Base-by-base conservation (phyloP, 2,888 invertebrate genomes). In the Ypsolopha sequella region DNA sequence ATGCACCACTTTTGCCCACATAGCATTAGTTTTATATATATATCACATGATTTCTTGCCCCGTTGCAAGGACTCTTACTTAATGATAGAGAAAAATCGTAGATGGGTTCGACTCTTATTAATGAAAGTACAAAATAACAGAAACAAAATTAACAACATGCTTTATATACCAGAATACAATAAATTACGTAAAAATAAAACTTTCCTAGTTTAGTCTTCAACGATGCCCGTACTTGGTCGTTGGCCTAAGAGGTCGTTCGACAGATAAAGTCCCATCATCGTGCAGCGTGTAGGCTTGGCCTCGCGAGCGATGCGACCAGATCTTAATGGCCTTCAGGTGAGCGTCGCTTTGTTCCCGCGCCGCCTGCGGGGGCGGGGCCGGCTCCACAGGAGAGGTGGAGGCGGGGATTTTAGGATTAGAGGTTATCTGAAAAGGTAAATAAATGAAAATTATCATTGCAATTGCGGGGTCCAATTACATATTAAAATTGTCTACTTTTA, bases 281-380 rank as follows among this genome's bases (percentile, higher is more conserved):
- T 87, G 80, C 8, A 87, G 55, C 1, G 76, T 79, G 51, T 85
- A 87, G 0, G 87, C 85, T 0, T 76, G 73, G 7, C 85, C 87
- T 44, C 68, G 72, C 0, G 87, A 87, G 38, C 59, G 72, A 53
- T 85, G 80, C 1, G 82, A 77, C 81, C 86, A 85, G 43, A 87
- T 84, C 56, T 72, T 77, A 6, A 62, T 67, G 3, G 84, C 85
- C 56, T 84, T 85, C 1, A 84, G 68, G 54, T 85, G 80, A 0
- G 85, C 82, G 51, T 86, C 86, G 50, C 82, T 81, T 52, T 82
- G 80, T 6, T 73, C 70, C 7, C 59, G 64, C 0, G 73, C 80
- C 1, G 63, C 68, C 13, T 75, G 71, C 1, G 55, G 51, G 0
- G 76, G 66, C 0, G 81, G 81, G 0, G 81, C 80, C 0, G 68